Evolutionary conservation across 2,113 vertebrate species (phyloP), one percentile per base, ranked within the genome.

Genomic region (Romanogobio albipinnatus): DNA sequence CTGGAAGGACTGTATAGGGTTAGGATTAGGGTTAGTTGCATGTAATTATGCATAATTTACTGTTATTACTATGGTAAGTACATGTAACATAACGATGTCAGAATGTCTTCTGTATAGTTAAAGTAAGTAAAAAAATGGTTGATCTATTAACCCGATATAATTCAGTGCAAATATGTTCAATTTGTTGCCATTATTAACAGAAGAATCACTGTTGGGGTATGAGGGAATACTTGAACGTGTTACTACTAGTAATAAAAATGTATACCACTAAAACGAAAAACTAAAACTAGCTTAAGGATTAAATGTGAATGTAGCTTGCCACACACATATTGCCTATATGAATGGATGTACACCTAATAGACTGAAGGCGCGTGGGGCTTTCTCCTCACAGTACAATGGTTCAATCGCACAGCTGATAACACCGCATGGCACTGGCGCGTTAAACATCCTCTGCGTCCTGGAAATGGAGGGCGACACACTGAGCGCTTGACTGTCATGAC

Each of bases 391-490:
- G 17, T 39, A 87, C 76, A 53, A 73, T 71, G 59, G 66, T 84
- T 74, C 33, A 74, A 59, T 47, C 15, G 61, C 43, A 80, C 68
- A 84, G 61, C 76, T 76, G 85, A 10, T 82, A 61, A 59, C 24
- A 81, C 76, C 24, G 62, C 29, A 51, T 47, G 58, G 15, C 3
- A 62, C 15, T 56, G 59, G 51, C 43, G 58, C 61, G 73, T 53
- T n/a, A 76, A 77, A 33, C 56, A 33, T 36, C 85, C 68, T 85
- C 74, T 83, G 58, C 70, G 33, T 45, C 84, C 76, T 47, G 88
- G 91, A 88, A 92, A 71, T 79, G 58, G 17, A 86, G 91, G 82
- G 87, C 93, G 22, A 74, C 87, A 91, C 45, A 86, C 81, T 73
- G 59, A 45, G 74, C 84, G 70, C 73, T 87, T 82, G 36, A 45